Evolutionary conservation across 2,888 invertebrate genomes (phyloP), one percentile per base, ranked within the genome.

Genomic region (Hanleya hanleyi): DNA sequence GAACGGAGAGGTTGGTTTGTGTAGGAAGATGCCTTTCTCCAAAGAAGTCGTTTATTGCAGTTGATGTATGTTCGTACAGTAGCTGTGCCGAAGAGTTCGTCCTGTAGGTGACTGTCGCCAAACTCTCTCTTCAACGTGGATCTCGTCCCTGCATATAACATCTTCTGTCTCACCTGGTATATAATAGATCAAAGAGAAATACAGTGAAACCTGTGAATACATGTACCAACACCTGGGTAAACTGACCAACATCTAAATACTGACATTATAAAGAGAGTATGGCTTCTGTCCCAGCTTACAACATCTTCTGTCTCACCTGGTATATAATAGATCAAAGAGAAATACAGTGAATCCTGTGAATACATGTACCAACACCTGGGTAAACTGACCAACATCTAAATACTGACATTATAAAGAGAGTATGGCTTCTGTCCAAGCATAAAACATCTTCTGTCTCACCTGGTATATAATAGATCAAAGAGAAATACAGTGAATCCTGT

Each of bases 81-180:
- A 36, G 92, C 92, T 18, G 97, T 97, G 35, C 96, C 97, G 92
- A 98, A 98, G 84, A 97, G 91, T 91, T 99, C 99, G 90, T 98
- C 96, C 85, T 95, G 95, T 74, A 99, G 97, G 85, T 96, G 95
- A 0, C 96, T 95, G 5, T 96, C 95, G 0, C 99, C 99, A 91
- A 99, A 99, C 90, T 98, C 97, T 86, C 95, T 95, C 90, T 98
- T 99, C 36, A 99, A 92, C 0, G 99, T 99, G 0, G 99, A 97
- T 91, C 98, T 97, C 0, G 98, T 99, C 0, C 97, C 98, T 0
- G 99, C 99, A 86, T 98, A 98, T 69, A 99, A 92, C 99, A 99
- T 99, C 91, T 99, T 99, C 87, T 97, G 95, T 72, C 98, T 92
- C 3, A 98, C 91, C 91, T 91, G 72, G 67, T 75, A n/a, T n/a